Evolutionary conservation across 2,888 invertebrate species (phyloP), one percentile per base, ranked within the genome.

Genomic region (Cephus rjabovi): DNA sequence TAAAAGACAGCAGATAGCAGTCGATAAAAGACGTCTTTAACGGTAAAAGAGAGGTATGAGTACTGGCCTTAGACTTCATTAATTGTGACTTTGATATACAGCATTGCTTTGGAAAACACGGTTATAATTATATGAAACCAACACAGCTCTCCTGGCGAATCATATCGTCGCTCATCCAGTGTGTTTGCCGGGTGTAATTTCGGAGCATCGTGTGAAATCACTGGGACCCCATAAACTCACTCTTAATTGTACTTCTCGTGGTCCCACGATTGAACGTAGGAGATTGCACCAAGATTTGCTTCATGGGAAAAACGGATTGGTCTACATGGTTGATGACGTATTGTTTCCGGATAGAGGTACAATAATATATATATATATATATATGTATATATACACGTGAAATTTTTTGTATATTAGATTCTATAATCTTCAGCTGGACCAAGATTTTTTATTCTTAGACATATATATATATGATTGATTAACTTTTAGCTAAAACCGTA

Each of bases 281-380:
- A 88, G 90, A 73, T 83, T 93, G n/a, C 85, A 90, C 3, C 87
- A 89, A 4, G 90, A 90, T 34, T 91, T 91, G 83, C 33, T 94
- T 40, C 93, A 96, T 91, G 95, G 94, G 15, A 95, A 94, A 2
- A 95, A 96, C 90, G 96, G 96, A n/a, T 95, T 96, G 3, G 88
- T 96, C 37, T 95, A 96, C 88, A 92, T 95, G 37, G 93, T 96
- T 81, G 95, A 96, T 85, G 93, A 93, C 4, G 93, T 96, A 35
- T 88, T 96, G 73, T 93, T 95, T 76, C 95, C 95, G 0, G 93
- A 95, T 81, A 93, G 94, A 34, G 93, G 93, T 93, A 86, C 81
- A 84, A 75, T 74, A 69, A 34, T 23, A 34, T 34, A 74, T 11
- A 30, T 40, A 74, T 11, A 30, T 40, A 37, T 77, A 33, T 68